Conservation (phyloP, 2,113 vertebrate species). For the Australoheros scitulus region DNA sequence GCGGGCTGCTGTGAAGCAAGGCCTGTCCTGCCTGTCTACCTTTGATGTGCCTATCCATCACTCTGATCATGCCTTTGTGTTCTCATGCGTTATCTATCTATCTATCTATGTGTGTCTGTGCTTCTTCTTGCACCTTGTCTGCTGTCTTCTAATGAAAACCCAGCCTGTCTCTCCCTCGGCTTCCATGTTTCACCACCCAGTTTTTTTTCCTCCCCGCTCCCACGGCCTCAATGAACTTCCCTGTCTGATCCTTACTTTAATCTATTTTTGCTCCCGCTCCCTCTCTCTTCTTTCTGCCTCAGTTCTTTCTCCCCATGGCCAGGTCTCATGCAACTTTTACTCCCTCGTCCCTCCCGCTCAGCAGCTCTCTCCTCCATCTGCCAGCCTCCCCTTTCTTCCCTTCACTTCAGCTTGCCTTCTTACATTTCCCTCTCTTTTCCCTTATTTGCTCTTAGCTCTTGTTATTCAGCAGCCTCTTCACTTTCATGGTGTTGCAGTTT, state of each 20-base stretch:
- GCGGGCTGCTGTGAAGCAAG: conserved; percentile 1
- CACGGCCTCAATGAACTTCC: conserved; percentile 53
- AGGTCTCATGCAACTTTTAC: conserved; percentile 79
- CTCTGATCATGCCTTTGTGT: conserved; percentile 20
- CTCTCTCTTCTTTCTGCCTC: conserved; percentile 63
- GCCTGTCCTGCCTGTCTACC: conserved; percentile 49
- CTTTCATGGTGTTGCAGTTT: background rate
- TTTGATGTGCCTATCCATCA: conserved; percentile 64
- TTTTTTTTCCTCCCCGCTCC: background rate
- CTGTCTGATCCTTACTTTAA: conserved; percentile 62
- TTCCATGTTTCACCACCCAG: background rate
- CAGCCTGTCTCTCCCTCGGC: background rate
- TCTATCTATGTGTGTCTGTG: background rate
- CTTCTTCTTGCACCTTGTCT: conserved; percentile 36
- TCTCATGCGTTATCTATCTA: background rate
- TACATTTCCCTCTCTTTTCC: conserved; percentile 13
- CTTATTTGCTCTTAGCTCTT: background rate
- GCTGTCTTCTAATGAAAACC: conserved; percentile 29
- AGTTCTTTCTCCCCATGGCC: conserved; percentile 66
- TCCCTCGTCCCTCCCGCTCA: conserved; percentile 53
- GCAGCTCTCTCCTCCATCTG: conserved; percentile 61
- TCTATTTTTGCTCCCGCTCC: conserved; percentile 63
- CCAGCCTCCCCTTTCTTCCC: conserved; percentile 35
- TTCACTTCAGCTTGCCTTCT: conserved; percentile 3
- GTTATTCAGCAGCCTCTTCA: conserved; percentile 6